These are phyloP conservation scores for Schizopygopsis pylzovi DNA, from an alignment of 2,797 vertebrate species.

Conservation along the genomic window DNA sequence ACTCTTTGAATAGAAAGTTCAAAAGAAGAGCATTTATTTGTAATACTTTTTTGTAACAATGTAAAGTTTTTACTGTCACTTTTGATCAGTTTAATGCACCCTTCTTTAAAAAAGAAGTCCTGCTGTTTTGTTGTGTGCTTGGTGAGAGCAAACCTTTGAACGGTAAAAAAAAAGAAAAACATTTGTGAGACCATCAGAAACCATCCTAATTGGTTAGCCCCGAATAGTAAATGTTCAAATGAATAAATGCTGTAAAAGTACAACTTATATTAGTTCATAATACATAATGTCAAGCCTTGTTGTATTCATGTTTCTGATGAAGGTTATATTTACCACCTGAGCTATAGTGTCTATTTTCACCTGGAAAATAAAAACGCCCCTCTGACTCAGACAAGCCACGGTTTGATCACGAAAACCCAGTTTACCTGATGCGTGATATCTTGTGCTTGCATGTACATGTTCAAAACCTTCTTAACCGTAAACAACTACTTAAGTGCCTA, in stretches of 20 bases:
- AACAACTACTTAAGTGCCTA: slow-evolving; percentile 16
- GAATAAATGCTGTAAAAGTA: not conserved
- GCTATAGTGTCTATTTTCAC: slow-evolving; percentile 1
- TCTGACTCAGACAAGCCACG: not conserved
- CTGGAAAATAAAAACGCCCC: not conserved
- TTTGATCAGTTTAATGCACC: not conserved
- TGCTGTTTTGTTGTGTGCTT: not conserved
- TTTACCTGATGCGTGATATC: slow-evolving; percentile 25
- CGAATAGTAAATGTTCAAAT: not conserved
- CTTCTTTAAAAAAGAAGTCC: not conserved
- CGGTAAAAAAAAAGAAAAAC: not conserved
- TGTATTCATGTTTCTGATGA: not conserved
- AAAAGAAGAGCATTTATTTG: not conserved
- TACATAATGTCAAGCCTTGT: not conserved
- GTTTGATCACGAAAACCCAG: not conserved
- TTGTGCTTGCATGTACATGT: slow-evolving; percentile 16
- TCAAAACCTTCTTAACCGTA: slow-evolving; percentile 14
- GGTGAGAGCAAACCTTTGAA: not conserved
- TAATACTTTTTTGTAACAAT: not conserved
- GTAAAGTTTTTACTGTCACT: not conserved
- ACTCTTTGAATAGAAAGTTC: not conserved
- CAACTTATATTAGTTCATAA: not conserved
- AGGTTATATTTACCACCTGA: not conserved
- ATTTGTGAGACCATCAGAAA: not conserved
- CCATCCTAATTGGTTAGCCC: not conserved